These are phyloP conservation scores for Acleris sparsana DNA, from an alignment of 2,888 invertebrate genomes.

Conservation along the genomic window DNA sequence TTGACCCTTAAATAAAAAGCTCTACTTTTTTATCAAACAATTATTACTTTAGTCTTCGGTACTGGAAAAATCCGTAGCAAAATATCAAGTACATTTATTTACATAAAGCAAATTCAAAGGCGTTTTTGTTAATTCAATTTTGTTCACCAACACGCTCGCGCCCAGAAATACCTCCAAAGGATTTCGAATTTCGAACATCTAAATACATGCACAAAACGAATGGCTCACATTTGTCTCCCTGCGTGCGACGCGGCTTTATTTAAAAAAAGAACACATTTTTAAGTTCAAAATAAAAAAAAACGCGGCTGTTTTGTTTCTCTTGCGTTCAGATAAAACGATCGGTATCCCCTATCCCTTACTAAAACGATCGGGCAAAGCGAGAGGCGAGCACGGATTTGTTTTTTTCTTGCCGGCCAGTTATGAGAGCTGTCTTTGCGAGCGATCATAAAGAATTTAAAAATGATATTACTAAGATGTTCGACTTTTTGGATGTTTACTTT, in stretches of 20 bases:
- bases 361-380: conserved; percentile 38
- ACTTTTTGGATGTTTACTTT: conserved; percentile 66
- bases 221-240: conserved; percentile 66
- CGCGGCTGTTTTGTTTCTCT: conserved; percentile 62
- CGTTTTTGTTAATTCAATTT: conserved; percentile 32
- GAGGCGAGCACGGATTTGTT: conserved; percentile 43
- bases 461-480: conserved; percentile 59
- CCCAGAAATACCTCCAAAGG: conserved; percentile 21
- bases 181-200: conserved; percentile 51
- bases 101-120: not conserved
- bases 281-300: conserved; percentile 55
- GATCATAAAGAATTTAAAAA: conserved; percentile 72
- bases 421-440: conserved; percentile 52
- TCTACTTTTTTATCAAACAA: too few relatives aligned
- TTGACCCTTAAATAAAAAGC: too few relatives aligned
- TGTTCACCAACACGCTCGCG: conserved; percentile 11
- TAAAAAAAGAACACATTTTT: conserved; percentile 57
- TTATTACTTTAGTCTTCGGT: not conserved
- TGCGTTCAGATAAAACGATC: conserved; percentile 47
- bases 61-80: not conserved
- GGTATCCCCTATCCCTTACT: conserved; percentile 39
- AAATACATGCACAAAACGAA: conserved; percentile 59
- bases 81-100: conserved; percentile 3
- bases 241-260: conserved; percentile 58
- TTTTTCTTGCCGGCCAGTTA: conserved; percentile 53